Evolutionary conservation across 2,888 invertebrate species (phyloP).

Genomic region (Chrysolina oricalcia): DNA sequence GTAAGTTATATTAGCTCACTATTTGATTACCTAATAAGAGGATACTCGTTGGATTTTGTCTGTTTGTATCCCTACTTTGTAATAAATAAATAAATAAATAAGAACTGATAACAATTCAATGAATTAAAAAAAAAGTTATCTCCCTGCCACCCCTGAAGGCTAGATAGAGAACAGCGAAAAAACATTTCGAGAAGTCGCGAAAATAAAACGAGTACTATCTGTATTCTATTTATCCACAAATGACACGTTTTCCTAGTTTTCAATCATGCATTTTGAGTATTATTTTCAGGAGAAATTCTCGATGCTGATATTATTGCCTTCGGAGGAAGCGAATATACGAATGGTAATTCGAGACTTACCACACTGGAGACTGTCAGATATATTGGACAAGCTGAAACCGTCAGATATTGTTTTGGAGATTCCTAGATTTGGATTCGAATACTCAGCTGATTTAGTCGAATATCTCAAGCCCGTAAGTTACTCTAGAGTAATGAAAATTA

Average conservation of each 20-base stretch:
- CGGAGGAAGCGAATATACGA: conserved; percentile 72
- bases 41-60: too few species aligned
- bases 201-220: not conserved
- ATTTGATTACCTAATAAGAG: too few species aligned
- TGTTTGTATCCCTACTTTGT: too few species aligned
- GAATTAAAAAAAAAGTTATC: too few species aligned
- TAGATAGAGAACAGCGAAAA: too few species aligned
- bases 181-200: too few species aligned
- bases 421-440: conserved; percentile 78
- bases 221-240: not conserved
- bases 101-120: too few species aligned
- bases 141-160: too few species aligned
- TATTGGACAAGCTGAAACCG: conserved; percentile 71
- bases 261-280: not conserved
- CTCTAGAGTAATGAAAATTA: not conserved
- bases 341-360: conserved; percentile 76
- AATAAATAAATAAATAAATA: too few species aligned
- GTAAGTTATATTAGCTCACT: too few species aligned
- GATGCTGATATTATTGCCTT: conserved; percentile 74
- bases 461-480: conserved; percentile 73
- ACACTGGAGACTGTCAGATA: conserved; percentile 73
- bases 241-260: not conserved
- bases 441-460: conserved; percentile 73
- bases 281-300: conserved; percentile 48
- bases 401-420: conserved; percentile 75